Percentiles rank a stretch among this genome's conserved stretches.
These are phyloP conservation scores for Sternotherus odoratus DNA, from an alignment of 2,797 vertebrate genomes.

Conservation along the genomic window DNA sequence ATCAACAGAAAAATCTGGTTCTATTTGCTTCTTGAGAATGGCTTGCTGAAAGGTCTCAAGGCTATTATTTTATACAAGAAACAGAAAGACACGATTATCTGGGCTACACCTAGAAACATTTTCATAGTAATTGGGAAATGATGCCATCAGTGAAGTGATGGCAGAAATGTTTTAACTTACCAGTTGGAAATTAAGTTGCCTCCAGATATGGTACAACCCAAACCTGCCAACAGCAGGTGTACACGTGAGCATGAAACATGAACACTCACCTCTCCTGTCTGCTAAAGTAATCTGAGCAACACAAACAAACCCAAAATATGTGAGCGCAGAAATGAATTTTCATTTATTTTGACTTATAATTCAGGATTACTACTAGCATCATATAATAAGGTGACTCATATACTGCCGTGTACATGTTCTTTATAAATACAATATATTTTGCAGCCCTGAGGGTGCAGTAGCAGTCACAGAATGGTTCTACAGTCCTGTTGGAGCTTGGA, in stretches of 20 bases:
- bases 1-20: neutral
- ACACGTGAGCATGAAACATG: neutral
- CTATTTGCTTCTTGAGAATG: neutral
- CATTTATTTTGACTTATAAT: neutral
- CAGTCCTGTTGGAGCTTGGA: neutral
- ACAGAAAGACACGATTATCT: neutral
- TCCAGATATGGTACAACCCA: neutral
- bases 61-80: neutral
- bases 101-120: neutral
- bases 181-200: neutral
- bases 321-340: neutral
- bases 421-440: neutral
- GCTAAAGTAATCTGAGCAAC: neutral
- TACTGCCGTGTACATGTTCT: neutral
- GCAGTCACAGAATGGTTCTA: neutral
- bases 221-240: neutral
- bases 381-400: neutral
- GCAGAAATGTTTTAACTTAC: neutral
- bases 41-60: neutral
- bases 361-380: neutral
- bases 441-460: neutral
- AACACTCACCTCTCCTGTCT: neutral
- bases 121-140: neutral
- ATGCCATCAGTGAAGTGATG: neutral
- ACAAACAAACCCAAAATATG: neutral